Base-by-base conservation (phyloP, 2,888 invertebrate genomes). In the Dryobota labecula region DNA sequence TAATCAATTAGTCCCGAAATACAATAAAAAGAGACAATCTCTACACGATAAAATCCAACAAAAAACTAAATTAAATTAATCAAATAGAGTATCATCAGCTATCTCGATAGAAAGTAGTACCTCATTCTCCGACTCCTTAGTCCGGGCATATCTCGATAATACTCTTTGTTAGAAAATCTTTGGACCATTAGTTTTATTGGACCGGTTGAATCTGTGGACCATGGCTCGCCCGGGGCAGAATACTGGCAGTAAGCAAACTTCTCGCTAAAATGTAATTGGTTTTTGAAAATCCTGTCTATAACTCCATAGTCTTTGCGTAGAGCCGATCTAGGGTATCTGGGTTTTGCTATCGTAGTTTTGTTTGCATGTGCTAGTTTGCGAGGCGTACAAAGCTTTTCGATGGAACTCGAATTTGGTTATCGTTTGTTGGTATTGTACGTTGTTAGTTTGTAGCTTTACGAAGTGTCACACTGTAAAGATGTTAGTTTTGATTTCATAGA, bases 111-210 rank as follows among this genome's bases (percentile, higher is more conserved):
- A 76, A 73, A 74, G 66, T 73, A 83, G 78, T 84, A 73, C 81
- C 67, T 68, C 79, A 84, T 84, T 85, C 73, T 47, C 43, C 54
- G 30, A 70, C 54, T 72, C 65, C 60, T 56, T 70, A 78, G 78
- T 70, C 58, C 64, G 70, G 64, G 73, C 76, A 82, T 86, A 87
- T 89, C 83, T 79, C 58, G 83, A 84, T 88, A 84, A 88, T 84
- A 87, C 81, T 78, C 87, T 84, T 85, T 87, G 86, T 88, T 86
- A 78, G 83, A 82, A 87, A 86, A 87, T 84, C 84, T 86, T 84
- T 69, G 71, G 79, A 74, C 86, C 88, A 89, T 90, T 89, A 88
- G 81, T 88, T 86, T 85, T 88, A 90, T 90, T 90, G 86, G 73
- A 84, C 73, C 84, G 76, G 83, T 89, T 86, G 86, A 86, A 87